Evolutionary conservation across 2,888 invertebrate species (phyloP), one percentile per base, ranked within the genome.

Genomic region (Drosophila mulleri): DNA sequence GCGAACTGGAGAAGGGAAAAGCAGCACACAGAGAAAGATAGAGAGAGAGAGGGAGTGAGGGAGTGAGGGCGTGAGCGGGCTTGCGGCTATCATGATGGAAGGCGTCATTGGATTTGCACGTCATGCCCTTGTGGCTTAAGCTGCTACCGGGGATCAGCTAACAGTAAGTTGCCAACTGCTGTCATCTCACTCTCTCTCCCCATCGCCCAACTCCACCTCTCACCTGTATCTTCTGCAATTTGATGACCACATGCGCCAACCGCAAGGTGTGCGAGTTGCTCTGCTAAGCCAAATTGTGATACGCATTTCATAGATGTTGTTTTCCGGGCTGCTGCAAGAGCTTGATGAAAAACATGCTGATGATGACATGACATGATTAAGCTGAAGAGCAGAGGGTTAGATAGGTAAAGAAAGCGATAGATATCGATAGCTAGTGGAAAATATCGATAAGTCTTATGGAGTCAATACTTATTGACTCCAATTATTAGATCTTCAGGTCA

Each of bases 31-130:
- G 29, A 29, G 29, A 3, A 4, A 26, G 29, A 29, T 1, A 29
- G 29, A 32, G 32, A 32, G 32, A 32, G 23, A 26, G 16, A 9
- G 48, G n/a, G n/a, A 11, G 29, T 11, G 29, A n/a, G 5, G 11
- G 42, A 32, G 20, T 6, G 16, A 14, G 26, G 3, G 45, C 20
- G 18, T 1, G 29, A 6, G 4, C 14, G 61, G 23, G 23, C 45
- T 60, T 76, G 59, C 39, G 79, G 79, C 69, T 72, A 39, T 42
- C 63, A 45, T 65, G 59, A 42, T 47, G 66, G 32, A 63, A 67
- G 78, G 63, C 62, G 72, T 41, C 61, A 41, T 60, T 67, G 54
- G 61, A 52, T 61, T 58, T 65, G 54, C 62, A 56, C 56, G 59
- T 61, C 47, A 41, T 50, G 52, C 48, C 56, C 61, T 45, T 60